These are phyloP conservation scores for Gymnothorax javanicus DNA, from an alignment of 2,797 vertebrate species.

Conservation along the genomic window DNA sequence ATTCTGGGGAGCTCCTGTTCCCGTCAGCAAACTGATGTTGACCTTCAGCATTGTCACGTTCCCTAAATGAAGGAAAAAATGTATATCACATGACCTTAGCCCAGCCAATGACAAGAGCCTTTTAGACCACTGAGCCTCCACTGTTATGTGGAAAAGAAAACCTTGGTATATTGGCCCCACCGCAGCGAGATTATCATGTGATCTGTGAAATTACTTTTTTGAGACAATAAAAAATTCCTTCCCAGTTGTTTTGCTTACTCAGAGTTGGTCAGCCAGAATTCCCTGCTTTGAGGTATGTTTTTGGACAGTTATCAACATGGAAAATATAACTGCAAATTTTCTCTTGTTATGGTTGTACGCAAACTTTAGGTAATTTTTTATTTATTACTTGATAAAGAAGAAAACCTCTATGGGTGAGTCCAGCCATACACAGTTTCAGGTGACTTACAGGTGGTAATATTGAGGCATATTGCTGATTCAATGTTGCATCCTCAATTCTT, in stretches of 20 bases:
- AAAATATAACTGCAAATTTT: background rate
- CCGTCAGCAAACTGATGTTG: slow-evolving; percentile 22
- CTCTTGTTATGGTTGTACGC: background rate
- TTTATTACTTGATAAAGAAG: background rate
- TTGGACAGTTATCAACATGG: background rate
- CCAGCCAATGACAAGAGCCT: slow-evolving; percentile 38
- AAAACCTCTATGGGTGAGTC: too few species aligned
- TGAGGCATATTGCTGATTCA: too few species aligned
- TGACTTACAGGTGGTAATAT: too few species aligned
- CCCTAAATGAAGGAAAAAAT: slow-evolving; percentile 44
- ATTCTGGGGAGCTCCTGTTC: slow-evolving; percentile 27
- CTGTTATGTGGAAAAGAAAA: background rate
- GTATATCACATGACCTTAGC: background rate
- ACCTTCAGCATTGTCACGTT: slow-evolving; percentile 63
- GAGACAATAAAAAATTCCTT: background rate
- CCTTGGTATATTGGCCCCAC: background rate
- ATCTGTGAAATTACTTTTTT: background rate
- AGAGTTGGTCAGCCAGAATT: background rate
- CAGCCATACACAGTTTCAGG: too few species aligned
- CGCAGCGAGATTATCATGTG: background rate
- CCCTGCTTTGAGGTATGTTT: background rate
- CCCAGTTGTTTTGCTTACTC: background rate
- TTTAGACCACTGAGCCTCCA: slow-evolving; percentile 38
- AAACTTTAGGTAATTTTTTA: background rate
- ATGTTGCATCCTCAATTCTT: too few species aligned